Conservation (phyloP, 2,888 invertebrate genomes). For the Polyploca ridens region DNA sequence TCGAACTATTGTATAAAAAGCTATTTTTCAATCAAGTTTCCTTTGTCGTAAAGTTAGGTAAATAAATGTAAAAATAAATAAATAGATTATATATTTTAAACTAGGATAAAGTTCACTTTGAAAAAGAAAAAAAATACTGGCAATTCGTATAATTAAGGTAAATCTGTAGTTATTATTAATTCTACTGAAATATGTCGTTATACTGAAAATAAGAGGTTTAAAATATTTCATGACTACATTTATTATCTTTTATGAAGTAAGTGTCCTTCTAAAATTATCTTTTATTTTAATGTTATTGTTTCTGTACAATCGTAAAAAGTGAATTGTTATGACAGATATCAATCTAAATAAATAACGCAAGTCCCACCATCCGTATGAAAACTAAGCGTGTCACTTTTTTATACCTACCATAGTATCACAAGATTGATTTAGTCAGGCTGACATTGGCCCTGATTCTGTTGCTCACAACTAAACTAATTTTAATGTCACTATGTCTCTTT, state of each 20-base stretch:
- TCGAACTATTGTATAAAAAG: background rate
- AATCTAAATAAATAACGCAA: background rate
- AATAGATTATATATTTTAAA: slow-evolving; percentile 4
- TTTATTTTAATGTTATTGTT: slow-evolving; percentile 17
- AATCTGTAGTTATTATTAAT: background rate
- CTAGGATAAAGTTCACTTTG: slow-evolving; percentile 6
- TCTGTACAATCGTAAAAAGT: background rate
- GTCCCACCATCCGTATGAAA: too few relatives aligned
- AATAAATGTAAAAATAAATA: background rate
- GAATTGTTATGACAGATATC: too few relatives aligned
- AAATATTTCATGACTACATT: slow-evolving; percentile 1
- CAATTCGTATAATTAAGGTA: slow-evolving; percentile 3
- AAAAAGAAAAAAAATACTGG: slow-evolving; percentile 8
- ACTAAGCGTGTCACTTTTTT: too few relatives aligned
- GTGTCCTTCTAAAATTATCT: slow-evolving; percentile 40
- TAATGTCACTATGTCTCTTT: too few relatives aligned
- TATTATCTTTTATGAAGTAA: slow-evolving; percentile 33
- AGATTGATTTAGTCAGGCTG: too few relatives aligned
- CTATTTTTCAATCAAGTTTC: slow-evolving; percentile 8
- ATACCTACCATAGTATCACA: too few relatives aligned
- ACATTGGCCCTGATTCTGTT: too few relatives aligned
- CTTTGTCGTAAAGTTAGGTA: background rate
- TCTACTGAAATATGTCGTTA: background rate
- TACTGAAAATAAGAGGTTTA: background rate
- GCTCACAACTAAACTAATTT: too few relatives aligned